Percentiles rank a stretch among this genome's conserved stretches.
Evolutionary conservation across 2,888 invertebrate genomes (phyloP).

Genomic region (Sinotaia quadrata): DNA sequence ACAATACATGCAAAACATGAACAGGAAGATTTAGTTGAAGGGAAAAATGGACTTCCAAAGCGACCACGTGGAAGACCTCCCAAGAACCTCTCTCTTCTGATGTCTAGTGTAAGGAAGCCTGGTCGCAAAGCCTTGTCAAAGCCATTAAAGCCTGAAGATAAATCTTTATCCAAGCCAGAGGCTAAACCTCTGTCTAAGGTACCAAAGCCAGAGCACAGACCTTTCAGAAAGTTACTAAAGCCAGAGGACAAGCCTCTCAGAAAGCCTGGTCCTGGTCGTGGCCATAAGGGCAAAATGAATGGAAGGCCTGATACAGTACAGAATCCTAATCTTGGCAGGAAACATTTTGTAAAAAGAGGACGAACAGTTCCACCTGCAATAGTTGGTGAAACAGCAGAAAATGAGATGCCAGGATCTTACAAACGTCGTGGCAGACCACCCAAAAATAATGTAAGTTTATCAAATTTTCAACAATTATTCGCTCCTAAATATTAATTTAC

Average conservation of each 20-base stretch:
- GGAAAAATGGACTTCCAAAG: conserved; percentile 31
- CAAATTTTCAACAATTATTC: no score
- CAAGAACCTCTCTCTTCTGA: conserved; percentile 13
- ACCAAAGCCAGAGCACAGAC: no score
- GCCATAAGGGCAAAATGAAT: no score
- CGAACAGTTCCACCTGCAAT: not conserved
- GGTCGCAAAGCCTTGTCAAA: not conserved
- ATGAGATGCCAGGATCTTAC: not conserved
- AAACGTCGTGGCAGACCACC: conserved; percentile 34
- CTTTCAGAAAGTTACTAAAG: no score
- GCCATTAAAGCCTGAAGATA: no score
- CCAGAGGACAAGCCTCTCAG: conserved; percentile 6
- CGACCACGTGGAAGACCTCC: conserved; percentile 38
- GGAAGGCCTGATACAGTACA: no score
- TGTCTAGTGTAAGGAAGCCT: not conserved
- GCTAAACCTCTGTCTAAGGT: no score
- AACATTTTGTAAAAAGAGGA: no score
- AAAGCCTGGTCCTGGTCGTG: not conserved
- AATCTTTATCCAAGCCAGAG: no score
- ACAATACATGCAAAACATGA: conserved; percentile 8
- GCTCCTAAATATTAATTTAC: no score
- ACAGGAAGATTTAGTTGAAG: not conserved
- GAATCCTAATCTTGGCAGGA: no score
- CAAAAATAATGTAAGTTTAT: no score
- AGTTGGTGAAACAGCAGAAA: not conserved